Evolutionary conservation across 2,888 invertebrate species (phyloP).

Genomic region (Acholoe squamosa): DNA sequence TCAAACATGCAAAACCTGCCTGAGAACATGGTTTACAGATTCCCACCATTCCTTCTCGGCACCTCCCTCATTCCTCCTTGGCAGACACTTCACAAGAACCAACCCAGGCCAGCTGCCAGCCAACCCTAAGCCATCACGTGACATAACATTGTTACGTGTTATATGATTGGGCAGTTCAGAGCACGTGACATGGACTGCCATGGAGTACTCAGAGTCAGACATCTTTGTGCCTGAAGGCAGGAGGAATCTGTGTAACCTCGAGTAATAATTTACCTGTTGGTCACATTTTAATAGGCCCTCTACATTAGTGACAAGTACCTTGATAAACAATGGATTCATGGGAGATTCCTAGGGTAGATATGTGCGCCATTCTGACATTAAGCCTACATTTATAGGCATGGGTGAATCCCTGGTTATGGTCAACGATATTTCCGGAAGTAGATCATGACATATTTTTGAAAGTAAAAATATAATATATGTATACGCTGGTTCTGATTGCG

Average conservation of each 20-base stretch:
- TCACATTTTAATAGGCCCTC: background rate
- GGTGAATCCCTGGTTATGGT: background rate
- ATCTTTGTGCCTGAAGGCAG: background rate
- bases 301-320: background rate
- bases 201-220: background rate
- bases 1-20: no score
- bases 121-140: background rate
- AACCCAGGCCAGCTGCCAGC: background rate
- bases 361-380: background rate
- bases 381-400: background rate
- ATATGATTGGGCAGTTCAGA: background rate
- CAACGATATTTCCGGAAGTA: background rate
- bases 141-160: constrained; percentile 20
- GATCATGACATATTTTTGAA: no score
- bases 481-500: no score
- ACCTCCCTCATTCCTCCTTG: background rate
- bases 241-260: background rate
- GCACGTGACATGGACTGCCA: background rate
- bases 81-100: background rate
- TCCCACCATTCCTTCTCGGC: background rate
- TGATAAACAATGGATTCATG: background rate
- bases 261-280: background rate
- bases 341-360: background rate
- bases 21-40: no score
- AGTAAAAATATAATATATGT: no score